These are phyloP conservation scores for Vanessa atalanta DNA, from an alignment of 1,140 invertebrate species.

Conservation along the genomic window DNA sequence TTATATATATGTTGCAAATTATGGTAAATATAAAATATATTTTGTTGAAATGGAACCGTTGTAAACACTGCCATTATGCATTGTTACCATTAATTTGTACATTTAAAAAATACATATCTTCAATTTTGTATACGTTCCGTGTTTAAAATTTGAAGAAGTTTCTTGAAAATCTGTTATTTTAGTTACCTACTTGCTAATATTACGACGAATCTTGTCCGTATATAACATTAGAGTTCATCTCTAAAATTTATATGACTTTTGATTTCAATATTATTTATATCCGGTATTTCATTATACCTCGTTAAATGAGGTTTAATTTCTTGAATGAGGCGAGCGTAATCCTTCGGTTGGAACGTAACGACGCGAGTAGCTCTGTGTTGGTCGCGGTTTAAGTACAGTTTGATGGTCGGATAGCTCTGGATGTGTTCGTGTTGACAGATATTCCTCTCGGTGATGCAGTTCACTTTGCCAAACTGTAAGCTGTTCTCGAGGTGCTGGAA, in stretches of 20 bases:
- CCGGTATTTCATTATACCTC: slow-evolving; percentile 47
- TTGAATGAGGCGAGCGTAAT: slow-evolving; percentile 49
- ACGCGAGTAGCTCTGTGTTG: slow-evolving; percentile 45
- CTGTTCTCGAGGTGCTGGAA: slow-evolving; percentile 60
- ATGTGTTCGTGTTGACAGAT: slow-evolving; percentile 70
- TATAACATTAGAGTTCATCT: slow-evolving; percentile 57
- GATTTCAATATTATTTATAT: slow-evolving; percentile 42
- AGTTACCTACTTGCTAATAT: too few species aligned
- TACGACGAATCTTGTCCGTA: neutral
- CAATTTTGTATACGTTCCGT: too few species aligned
- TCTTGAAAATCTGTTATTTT: too few species aligned
- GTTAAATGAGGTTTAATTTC: slow-evolving; percentile 56
- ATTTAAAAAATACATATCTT: too few species aligned
- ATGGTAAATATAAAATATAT: too few species aligned
- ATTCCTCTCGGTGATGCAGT: slow-evolving; percentile 60
- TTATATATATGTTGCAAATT: too few species aligned
- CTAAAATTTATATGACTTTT: slow-evolving; percentile 45
- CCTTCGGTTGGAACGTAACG: slow-evolving; percentile 48
- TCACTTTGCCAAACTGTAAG: slow-evolving; percentile 67
- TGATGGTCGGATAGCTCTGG: slow-evolving; percentile 58
- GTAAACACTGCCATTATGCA: too few species aligned
- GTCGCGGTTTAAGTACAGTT: slow-evolving; percentile 54
- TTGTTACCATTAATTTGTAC: too few species aligned
- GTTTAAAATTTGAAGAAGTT: too few species aligned
- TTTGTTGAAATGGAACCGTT: too few species aligned